A percentile compares a stretch with the other conserved stretches of the same genome.
Evolutionary conservation across 2,888 invertebrate species (phyloP).

Genomic region (Himalopsyche japonica): DNA sequence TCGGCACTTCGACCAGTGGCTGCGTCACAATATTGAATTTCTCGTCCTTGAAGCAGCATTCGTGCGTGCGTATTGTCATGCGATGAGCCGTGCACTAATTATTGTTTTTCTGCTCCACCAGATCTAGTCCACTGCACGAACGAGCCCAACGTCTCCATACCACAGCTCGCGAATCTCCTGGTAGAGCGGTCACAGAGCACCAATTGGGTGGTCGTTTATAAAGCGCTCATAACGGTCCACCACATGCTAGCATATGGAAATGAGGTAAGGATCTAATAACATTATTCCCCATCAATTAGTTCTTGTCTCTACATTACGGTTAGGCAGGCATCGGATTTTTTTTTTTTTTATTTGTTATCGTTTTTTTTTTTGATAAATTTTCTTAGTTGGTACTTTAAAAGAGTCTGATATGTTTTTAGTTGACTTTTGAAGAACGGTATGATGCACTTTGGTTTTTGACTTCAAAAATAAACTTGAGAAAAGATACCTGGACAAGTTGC

Average conservation of each 20-base stretch:
- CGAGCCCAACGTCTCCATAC: constrained; percentile 99
- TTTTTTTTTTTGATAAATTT: too few relatives aligned
- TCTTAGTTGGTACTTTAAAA: too few relatives aligned
- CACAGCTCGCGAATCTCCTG: constrained; percentile 96
- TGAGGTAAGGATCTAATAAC: constrained; percentile 71
- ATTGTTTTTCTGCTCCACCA: constrained; percentile 51
- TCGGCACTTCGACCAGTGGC: not conserved
- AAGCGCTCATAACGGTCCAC: constrained; percentile 96
- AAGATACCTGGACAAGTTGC: too few relatives aligned
- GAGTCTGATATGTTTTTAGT: too few relatives aligned
- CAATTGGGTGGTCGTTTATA: constrained; percentile 99
- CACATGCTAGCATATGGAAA: constrained; percentile 99
- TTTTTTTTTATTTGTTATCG: too few relatives aligned
- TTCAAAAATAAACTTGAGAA: too few relatives aligned
- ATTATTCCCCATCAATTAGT: too few relatives aligned
- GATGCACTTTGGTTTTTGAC: too few relatives aligned
- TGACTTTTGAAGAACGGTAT: too few relatives aligned
- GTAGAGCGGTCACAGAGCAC: constrained; percentile 97
- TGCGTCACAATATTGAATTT: not conserved
- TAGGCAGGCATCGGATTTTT: not conserved
- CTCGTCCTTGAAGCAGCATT: not conserved
- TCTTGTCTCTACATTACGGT: not conserved
- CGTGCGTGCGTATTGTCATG: not conserved
- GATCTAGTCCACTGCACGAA: constrained; percentile 99
- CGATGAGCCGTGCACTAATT: not conserved